Conservation (phyloP, 2,113 vertebrate species). For the Gila orcuttii region DNA sequence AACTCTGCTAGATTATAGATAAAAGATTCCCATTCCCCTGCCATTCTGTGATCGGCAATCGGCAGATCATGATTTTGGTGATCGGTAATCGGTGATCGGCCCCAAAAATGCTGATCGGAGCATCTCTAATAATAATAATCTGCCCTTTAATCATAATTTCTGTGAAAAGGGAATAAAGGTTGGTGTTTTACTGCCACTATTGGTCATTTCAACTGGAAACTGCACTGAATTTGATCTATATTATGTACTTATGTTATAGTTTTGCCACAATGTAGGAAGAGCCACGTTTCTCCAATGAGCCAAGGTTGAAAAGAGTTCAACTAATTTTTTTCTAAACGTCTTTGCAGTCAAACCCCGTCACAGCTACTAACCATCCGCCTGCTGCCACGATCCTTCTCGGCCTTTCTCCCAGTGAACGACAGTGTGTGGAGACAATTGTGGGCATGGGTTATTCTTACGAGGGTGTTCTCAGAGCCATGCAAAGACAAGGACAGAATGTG, state of each 20-base stretch:
- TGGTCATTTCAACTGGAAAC: background rate
- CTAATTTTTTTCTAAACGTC: background rate
- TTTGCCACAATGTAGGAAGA: background rate
- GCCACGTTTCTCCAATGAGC: background rate
- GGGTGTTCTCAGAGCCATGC: constrained; percentile 92
- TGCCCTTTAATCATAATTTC: background rate
- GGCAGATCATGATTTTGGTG: too few species aligned
- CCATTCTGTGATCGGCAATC: too few species aligned
- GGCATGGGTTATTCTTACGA: constrained; percentile 95
- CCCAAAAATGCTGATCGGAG: too few species aligned
- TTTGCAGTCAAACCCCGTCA: constrained; percentile 56
- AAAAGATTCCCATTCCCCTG: too few species aligned
- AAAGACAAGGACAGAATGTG: constrained; percentile 93
- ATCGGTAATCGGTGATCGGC: too few species aligned
- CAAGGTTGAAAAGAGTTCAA: background rate
- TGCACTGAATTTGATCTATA: background rate
- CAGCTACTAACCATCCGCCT: constrained; percentile 42
- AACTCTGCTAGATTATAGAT: too few species aligned
- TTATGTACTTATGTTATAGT: background rate
- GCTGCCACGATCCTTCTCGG: constrained; percentile 72
- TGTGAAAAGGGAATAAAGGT: background rate
- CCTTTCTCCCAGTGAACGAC: constrained; percentile 85
- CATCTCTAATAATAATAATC: too few species aligned
- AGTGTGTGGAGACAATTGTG: constrained; percentile 90
- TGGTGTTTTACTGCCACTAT: background rate